A percentile compares a stretch with the other conserved stretches of the same genome.
Conservation (phyloP, 2,797 vertebrate species). For the Sebastes goodei region DNA sequence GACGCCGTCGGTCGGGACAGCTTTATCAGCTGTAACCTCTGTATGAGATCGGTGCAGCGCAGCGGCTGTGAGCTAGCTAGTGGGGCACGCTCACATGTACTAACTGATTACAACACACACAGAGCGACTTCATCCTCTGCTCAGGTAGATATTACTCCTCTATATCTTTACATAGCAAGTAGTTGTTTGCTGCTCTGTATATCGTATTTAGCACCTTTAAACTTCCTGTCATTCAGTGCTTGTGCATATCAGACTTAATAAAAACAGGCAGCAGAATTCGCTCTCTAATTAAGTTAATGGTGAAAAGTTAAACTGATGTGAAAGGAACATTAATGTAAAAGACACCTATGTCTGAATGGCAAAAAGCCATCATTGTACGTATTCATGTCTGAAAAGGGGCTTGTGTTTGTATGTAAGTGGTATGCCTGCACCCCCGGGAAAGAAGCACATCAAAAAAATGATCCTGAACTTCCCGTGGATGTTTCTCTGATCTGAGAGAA, state of each 20-base stretch:
- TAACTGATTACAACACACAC: too few relatives aligned
- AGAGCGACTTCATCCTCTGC: too few relatives aligned
- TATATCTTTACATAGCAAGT: too few relatives aligned
- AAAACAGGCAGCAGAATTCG: background rate
- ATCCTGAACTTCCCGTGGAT: background rate
- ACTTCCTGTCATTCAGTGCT: background rate
- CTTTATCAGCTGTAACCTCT: too few relatives aligned
- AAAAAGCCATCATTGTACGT: background rate
- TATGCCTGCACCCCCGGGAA: background rate
- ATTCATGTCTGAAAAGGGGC: background rate
- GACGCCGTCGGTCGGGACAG: too few relatives aligned
- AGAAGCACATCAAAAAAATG: background rate
- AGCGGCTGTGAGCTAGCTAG: fast-evolving
- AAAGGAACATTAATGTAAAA: background rate
- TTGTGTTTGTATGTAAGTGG: background rate
- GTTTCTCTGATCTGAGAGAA: background rate
- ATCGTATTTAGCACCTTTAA: too few relatives aligned
- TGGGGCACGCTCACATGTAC: too few relatives aligned
- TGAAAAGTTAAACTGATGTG: background rate
- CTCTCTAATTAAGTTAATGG: too few relatives aligned
- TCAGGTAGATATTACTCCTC: too few relatives aligned
- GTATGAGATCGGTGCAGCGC: too few relatives aligned
- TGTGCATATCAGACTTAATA: background rate
- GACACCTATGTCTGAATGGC: background rate
- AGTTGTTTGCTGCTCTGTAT: too few relatives aligned